Base-by-base conservation (phyloP, 2,113 vertebrate genomes). In the Sigmodon hispidus region DNA sequence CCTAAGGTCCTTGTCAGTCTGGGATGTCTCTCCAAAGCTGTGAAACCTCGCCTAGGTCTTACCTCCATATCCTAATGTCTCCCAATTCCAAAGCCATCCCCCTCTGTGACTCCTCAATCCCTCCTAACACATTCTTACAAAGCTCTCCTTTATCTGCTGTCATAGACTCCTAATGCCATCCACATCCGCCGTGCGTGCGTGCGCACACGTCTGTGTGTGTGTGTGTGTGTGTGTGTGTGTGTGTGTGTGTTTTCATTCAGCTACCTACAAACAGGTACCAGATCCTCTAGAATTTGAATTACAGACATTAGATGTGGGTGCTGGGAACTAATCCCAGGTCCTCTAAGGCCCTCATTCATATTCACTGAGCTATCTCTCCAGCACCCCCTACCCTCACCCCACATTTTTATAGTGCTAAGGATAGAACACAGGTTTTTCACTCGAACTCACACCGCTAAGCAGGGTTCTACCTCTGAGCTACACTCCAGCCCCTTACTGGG, bases 101-200 rank as follows among this genome's bases (percentile, higher is more conserved):
- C 48, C 9, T 73, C 63, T 3, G 2, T 7, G 26, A 19, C n/a
- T 52, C 16, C 13, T 13, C 12, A 0, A 0, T 43, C 15, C 34
- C 43, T 40, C 31, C 48, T 50, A 12, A 7, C 48, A 22, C 21
- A 4, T 7, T 6, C 34, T 8, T 12, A 69, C 21, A 31, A 9
- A 9, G 9, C 57, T 1, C 22, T 75, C 59, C 36, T 19, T 21
- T 15, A 87, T 11, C n/a, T 52, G 0, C 0, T 40, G 67, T 45
- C 9, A 36, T 4, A 43, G 57, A 11, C 21, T 72, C 7, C 43
- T 50, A 48, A 36, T 52, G 45, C 31, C 43, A 69, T 13, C 34
- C 5, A 24, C 63, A 52, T 50, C 7, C 57, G 11, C 40, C 40
- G 61, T 26, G 2, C 29, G 72, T 26, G 36, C 9, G 61, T 8